These are phyloP conservation scores for Falco peregrinus DNA, from an alignment of 2,797 vertebrate species.

Conservation along the genomic window DNA sequence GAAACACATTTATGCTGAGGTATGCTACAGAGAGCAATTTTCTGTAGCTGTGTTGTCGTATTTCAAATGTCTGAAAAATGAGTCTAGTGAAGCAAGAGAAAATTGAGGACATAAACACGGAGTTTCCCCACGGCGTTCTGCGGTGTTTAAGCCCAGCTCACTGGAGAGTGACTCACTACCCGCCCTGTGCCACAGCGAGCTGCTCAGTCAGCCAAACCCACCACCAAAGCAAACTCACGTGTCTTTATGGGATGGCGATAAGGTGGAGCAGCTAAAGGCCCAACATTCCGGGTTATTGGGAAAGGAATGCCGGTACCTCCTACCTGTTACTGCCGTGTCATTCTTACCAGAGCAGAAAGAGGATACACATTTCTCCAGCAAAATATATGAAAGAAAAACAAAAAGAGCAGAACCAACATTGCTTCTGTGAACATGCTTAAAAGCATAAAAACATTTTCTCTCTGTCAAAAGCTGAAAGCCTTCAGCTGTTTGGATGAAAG, in stretches of 20 bases:
- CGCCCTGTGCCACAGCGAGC: neutral
- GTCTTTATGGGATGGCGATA: neutral
- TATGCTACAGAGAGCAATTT: neutral
- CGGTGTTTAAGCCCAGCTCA: neutral
- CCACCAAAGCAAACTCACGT: too few species aligned
- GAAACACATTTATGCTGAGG: neutral
- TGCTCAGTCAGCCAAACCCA: neutral
- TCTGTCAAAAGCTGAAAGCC: neutral
- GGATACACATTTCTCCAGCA: neutral
- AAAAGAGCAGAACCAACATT: neutral
- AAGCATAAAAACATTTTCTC: neutral
- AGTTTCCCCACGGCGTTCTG: neutral
- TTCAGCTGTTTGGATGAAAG: neutral
- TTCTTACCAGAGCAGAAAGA: neutral
- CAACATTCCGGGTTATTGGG: neutral
- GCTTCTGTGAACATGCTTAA: neutral
- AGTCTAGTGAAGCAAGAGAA: neutral
- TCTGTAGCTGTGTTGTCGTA: neutral
- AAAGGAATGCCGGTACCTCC: neutral
- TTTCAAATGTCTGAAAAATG: neutral
- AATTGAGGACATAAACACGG: neutral
- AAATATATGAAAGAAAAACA: neutral
- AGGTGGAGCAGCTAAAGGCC: fast-evolving
- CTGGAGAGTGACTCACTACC: too few species aligned
- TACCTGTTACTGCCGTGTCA: neutral